phyloP scores from a whole-genome alignment of 2,113 vertebrate genomes.

The Notothenia coriiceps region DNA sequence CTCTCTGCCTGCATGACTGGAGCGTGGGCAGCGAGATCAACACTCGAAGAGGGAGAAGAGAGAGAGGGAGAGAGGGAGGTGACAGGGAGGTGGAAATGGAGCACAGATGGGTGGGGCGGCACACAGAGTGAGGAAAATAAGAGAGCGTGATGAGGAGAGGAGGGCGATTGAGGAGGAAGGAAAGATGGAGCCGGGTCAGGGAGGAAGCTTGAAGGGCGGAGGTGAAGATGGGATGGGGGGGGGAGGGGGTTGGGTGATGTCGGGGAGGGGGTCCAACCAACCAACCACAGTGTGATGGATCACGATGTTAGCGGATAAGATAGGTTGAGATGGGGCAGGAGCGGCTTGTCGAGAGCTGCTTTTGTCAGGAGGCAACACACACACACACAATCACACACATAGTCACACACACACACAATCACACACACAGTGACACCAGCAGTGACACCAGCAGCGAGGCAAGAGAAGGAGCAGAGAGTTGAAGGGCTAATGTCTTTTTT shows the following conservation, averaged over 20 bases:
- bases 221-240: slow-evolving; percentile 51
- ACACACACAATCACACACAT: slow-evolving; percentile 17
- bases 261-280: slow-evolving; percentile 41
- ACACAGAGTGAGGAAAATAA: slow-evolving; percentile 36
- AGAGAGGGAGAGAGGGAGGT: slow-evolving; percentile 22
- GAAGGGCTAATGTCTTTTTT: slow-evolving; percentile 40
- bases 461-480: slow-evolving; percentile 15
- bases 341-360: slow-evolving; percentile 66
- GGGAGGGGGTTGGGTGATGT: slow-evolving; percentile 10
- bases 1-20: slow-evolving; percentile 51
- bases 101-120: slow-evolving; percentile 46
- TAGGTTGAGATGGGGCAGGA: slow-evolving; percentile 66
- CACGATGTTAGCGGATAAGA: slow-evolving; percentile 75
- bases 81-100: slow-evolving; percentile 46
- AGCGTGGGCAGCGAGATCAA: slow-evolving; percentile 59
- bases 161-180: slow-evolving; percentile 50
- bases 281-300: slow-evolving; percentile 77
- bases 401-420: slow-evolving; percentile 5
- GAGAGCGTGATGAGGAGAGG: slow-evolving; percentile 47
- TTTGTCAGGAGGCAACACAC: slow-evolving; percentile 63
- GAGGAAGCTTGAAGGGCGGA: slow-evolving; percentile 49
- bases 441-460: slow-evolving; percentile 24
- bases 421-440: slow-evolving; percentile 14
- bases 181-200: slow-evolving; percentile 54
- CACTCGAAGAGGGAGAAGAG: slow-evolving; percentile 41